Base-by-base conservation (phyloP, 2,113 vertebrate genomes). In the Chaenogobius annularis region DNA sequence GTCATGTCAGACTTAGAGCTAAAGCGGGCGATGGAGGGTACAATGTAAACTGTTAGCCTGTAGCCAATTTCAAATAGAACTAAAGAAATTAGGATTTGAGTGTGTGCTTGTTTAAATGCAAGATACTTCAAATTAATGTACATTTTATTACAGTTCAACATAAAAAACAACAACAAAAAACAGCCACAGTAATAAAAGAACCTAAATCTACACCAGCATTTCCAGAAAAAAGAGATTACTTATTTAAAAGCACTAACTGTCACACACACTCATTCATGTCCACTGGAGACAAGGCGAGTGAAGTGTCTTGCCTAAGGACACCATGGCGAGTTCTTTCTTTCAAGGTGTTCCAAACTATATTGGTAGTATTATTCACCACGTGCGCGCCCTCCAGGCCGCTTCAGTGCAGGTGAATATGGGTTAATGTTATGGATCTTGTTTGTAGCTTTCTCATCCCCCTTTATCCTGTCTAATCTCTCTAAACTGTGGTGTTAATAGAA, bases 381-480 rank as follows among this genome's bases (percentile, higher is more conserved):
- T 31, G 26, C 26, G 26, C 4, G 26, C 26, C 26, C 1, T 4
- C 4, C 4, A 31, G 26, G 26, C 26, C 26, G 26, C 26, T 54
- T 10, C n/a, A n/a, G 19, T 10, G 50, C 50, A 54, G 17, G 50
- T 54, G 50, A 54, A 54, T 54, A 50, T 17, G 19, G 17, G n/a
- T 10, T n/a, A 54, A 54, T 54, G 50, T 54, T 54, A 20, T 26
- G 43, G 52, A 58, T 5, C 23, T 14, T 80, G 72, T 66, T 66
- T 66, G 23, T 59, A 71, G 44, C 79, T 68, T 63, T 65, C 83
- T 76, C 48, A 66, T 80, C 68, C 68, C 80, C 72, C 84, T 79
- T 82, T 66, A 81, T 66, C 72, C 65, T 46, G 74, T 70, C 85
- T 79, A 78, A 86, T 84, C 70, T 73, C 69, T 78, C 79, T 79